phyloP scores from a whole-genome alignment of 2,797 vertebrate genomes.

The Eospalax fontanierii region DNA sequence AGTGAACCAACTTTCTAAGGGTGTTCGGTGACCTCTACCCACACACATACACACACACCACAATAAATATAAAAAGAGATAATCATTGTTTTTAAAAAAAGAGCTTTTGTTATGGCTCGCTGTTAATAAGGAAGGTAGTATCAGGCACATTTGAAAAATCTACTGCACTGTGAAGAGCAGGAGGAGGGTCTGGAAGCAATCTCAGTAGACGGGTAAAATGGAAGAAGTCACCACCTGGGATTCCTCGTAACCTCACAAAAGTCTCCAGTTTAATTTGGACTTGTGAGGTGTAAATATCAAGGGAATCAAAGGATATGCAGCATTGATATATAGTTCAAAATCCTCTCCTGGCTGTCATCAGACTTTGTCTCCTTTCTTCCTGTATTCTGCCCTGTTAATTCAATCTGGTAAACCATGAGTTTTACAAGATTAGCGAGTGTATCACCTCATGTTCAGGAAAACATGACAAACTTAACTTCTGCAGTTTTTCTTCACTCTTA shows the following conservation, averaged over 20 bases:
- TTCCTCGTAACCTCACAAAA: neutral
- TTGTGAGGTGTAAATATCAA: neutral
- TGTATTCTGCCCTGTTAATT: slow-evolving; percentile 39
- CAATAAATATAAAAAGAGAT: too few relatives aligned
- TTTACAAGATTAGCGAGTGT: slow-evolving; percentile 60
- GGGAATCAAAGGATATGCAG: neutral
- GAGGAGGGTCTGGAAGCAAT: neutral
- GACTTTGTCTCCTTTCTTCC: neutral
- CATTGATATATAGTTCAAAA: neutral
- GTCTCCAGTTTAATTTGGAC: neutral
- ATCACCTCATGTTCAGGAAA: neutral
- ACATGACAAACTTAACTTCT: slow-evolving; percentile 25
- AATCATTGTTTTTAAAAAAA: too few relatives aligned
- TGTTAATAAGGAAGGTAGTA: neutral
- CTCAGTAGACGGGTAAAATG: neutral
- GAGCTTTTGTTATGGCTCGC: neutral
- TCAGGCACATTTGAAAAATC: neutral
- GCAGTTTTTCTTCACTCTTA: slow-evolving; percentile 63
- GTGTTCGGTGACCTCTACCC: too few relatives aligned
- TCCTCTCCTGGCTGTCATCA: neutral
- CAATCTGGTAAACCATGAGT: slow-evolving; percentile 29
- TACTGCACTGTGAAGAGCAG: neutral
- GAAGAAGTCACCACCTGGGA: neutral
- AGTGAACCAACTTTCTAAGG: too few relatives aligned
- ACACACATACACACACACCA: too few relatives aligned